Evolutionary conservation across 2,113 vertebrate species (phyloP).

Genomic region (Sebastes schlegelii): DNA sequence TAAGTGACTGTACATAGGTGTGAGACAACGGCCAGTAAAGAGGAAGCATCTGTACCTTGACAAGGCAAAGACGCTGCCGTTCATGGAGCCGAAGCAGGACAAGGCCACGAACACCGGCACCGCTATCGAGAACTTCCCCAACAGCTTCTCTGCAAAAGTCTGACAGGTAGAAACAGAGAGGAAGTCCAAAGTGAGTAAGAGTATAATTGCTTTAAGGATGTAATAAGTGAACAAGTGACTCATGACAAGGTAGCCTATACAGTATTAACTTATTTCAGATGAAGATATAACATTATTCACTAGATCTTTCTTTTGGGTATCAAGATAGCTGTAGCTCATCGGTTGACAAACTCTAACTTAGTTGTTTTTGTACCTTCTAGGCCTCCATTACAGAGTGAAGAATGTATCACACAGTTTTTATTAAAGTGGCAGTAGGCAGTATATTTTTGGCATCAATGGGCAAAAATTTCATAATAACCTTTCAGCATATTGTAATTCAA

Average conservation of each 20-base stretch:
- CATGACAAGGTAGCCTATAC: too few relatives aligned
- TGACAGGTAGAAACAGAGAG: conserved; percentile 61
- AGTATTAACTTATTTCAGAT: not conserved
- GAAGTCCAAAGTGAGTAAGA: not conserved
- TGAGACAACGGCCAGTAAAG: not conserved
- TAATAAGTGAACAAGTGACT: not conserved
- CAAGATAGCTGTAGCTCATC: not conserved
- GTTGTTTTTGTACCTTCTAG: not conserved
- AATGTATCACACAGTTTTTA: not conserved
- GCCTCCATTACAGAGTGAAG: not conserved
- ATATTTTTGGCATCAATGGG: too few relatives aligned
- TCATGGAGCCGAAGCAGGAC: conserved; percentile 97
- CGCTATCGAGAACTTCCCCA: conserved; percentile 91
- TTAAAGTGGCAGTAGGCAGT: not conserved
- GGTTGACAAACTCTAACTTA: not conserved
- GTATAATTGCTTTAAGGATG: not conserved
- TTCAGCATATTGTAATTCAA: too few relatives aligned
- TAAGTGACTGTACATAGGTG: too few relatives aligned
- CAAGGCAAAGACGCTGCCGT: conserved; percentile 91
- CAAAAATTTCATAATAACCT: too few relatives aligned
- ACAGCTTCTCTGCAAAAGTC: conserved; percentile 92
- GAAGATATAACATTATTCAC: not conserved
- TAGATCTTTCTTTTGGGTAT: not conserved
- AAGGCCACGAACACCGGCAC: conserved; percentile 95
- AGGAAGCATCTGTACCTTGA: conserved; percentile 86